Conservation (phyloP, 2,797 vertebrate genomes). For the Neosilurus mollespiculum region DNA sequence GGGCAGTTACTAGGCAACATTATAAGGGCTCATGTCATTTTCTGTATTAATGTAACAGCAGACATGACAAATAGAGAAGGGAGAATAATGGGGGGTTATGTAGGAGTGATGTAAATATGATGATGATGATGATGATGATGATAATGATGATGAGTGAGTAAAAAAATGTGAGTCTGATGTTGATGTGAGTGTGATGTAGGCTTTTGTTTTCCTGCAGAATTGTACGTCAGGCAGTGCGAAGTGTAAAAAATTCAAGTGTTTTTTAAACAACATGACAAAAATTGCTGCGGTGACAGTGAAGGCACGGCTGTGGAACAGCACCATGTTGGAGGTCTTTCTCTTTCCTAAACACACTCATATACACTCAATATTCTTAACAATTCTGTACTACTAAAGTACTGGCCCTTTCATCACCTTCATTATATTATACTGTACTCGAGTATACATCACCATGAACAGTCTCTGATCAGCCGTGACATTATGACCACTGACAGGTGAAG, state of each 20-base stretch:
- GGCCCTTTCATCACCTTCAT: background rate
- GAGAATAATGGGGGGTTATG: constrained; percentile 21
- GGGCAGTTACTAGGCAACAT: constrained; percentile 52
- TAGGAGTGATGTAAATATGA: background rate
- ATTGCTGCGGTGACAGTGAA: constrained; percentile 70
- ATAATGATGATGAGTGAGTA: background rate
- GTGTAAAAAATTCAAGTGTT: constrained; percentile 82
- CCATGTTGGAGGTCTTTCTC: constrained; percentile 82
- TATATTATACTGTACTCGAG: background rate
- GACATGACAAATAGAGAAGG: background rate
- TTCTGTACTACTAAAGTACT: background rate
- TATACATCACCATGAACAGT: background rate
- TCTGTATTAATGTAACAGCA: background rate
- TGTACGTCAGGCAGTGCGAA: constrained; percentile 70
- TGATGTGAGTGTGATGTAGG: background rate
- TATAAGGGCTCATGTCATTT: constrained; percentile 5
- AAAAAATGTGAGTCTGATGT: background rate
- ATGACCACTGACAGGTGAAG: too few relatives aligned
- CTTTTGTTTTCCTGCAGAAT: constrained; percentile 65
- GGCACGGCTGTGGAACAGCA: constrained; percentile 88
- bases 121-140: too few relatives aligned
- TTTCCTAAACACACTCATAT: background rate
- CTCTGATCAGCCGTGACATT: too few relatives aligned
- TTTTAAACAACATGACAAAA: constrained; percentile 68
- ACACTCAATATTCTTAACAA: background rate